Percentiles rank a stretch among this genome's conserved stretches.
These are phyloP conservation scores for Bruchidius siliquastri DNA, from an alignment of 2,888 invertebrate genomes.

Conservation along the genomic window DNA sequence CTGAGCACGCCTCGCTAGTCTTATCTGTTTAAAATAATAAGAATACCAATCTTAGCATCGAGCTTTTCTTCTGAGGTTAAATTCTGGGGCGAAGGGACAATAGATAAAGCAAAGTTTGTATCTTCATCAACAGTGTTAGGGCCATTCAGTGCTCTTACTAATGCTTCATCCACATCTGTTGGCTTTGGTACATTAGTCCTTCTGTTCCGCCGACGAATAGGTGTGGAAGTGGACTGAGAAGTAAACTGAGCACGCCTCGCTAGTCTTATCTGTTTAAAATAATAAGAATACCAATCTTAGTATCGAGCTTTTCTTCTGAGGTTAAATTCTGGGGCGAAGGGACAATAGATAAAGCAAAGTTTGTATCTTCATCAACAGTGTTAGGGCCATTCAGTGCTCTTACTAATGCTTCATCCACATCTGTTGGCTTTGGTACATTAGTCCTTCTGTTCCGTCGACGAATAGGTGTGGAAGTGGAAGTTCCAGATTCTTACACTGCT, in stretches of 20 bases:
- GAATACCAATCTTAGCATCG: slow-evolving; percentile 5
- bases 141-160: background rate
- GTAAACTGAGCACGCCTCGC: background rate
- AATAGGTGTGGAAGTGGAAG: too few species aligned
- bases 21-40: slow-evolving; percentile 5
- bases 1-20: background rate
- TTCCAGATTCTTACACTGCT: too few species aligned
- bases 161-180: background rate
- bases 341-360: background rate
- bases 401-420: background rate
- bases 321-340: slow-evolving; percentile 1
- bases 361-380: background rate
- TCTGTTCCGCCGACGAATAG: too few species aligned
- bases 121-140: background rate
- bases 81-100: background rate
- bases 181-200: too few species aligned
- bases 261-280: slow-evolving; percentile 6
- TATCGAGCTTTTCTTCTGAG: slow-evolving; percentile 5
- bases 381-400: background rate
- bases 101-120: background rate
- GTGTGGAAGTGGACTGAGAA: background rate
- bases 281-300: slow-evolving; percentile 2
- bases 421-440: too few species aligned
- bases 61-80: slow-evolving; percentile 6
- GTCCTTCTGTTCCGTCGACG: too few species aligned